These are phyloP conservation scores for Tychaedon coryphoeus DNA, from an alignment of 2,113 vertebrate species.

Conservation along the genomic window DNA sequence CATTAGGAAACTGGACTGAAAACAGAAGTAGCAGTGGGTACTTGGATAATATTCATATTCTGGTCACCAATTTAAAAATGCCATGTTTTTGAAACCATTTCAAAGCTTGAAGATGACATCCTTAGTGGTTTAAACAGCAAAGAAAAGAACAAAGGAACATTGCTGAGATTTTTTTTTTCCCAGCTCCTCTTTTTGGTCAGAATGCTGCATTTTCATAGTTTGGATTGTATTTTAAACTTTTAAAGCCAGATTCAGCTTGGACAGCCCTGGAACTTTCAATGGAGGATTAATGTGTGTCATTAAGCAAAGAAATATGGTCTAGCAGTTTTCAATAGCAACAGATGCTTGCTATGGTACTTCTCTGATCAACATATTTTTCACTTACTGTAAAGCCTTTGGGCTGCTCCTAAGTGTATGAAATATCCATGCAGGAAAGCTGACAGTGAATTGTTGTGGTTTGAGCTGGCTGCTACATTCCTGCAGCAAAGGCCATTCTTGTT, in stretches of 20 bases:
- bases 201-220: background rate
- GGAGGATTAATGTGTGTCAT: conserved; percentile 22
- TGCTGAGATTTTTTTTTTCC: background rate
- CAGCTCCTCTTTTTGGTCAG: background rate
- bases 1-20: conserved; percentile 17
- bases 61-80: background rate
- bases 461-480: background rate
- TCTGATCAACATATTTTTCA: conserved; percentile 4
- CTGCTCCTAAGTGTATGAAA: background rate
- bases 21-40: background rate
- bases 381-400: background rate
- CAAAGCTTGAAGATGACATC: background rate
- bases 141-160: background rate
- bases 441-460: background rate
- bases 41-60: background rate
- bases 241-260: background rate
- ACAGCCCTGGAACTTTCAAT: background rate
- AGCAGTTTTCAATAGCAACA: conserved; percentile 38
- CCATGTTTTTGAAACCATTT: background rate
- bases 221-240: background rate
- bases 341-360: conserved; percentile 10
- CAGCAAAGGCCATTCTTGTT: background rate
- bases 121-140: background rate
- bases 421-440: background rate
- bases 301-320: conserved; percentile 37